A percentile compares a stretch with the other conserved stretches of the same genome.
These are phyloP conservation scores for Poliocrania exsul DNA, from an alignment of 2,797 vertebrate species.

Conservation along the genomic window DNA sequence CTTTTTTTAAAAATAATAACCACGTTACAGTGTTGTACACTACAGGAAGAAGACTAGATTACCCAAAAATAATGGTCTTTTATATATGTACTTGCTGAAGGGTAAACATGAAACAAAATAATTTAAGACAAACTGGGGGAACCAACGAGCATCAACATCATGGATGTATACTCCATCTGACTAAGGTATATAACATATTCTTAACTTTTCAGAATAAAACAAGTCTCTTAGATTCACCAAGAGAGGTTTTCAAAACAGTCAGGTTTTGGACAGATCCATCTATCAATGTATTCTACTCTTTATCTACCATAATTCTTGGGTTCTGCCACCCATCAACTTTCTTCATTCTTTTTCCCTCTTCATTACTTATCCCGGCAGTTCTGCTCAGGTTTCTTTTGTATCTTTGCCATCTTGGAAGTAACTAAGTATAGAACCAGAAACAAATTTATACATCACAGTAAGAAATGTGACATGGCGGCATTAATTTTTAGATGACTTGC, in stretches of 20 bases:
- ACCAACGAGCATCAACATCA: background rate
- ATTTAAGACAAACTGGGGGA: background rate
- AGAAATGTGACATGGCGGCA: background rate
- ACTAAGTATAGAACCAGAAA: background rate
- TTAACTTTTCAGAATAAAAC: background rate
- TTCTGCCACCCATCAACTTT: background rate
- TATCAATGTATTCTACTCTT: background rate
- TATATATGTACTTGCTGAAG: background rate
- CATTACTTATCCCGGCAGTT: background rate
- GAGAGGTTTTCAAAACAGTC: background rate
- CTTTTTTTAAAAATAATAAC: background rate
- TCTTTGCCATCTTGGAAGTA: background rate
- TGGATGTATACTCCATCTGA: background rate
- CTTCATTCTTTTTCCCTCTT: background rate
- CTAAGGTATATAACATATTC: background rate
- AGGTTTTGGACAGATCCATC: background rate
- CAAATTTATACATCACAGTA: background rate
- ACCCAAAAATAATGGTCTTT: background rate
- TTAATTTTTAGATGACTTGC: background rate
- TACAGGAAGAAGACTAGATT: background rate
- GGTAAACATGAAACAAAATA: background rate
- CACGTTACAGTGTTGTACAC: background rate
- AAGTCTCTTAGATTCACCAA: background rate
- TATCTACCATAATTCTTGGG: background rate
- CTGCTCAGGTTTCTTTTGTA: background rate